Percentiles rank a stretch among this genome's conserved stretches.
Evolutionary conservation across 1,140 invertebrate species (phyloP).

Genomic region (Papilio polytes): DNA sequence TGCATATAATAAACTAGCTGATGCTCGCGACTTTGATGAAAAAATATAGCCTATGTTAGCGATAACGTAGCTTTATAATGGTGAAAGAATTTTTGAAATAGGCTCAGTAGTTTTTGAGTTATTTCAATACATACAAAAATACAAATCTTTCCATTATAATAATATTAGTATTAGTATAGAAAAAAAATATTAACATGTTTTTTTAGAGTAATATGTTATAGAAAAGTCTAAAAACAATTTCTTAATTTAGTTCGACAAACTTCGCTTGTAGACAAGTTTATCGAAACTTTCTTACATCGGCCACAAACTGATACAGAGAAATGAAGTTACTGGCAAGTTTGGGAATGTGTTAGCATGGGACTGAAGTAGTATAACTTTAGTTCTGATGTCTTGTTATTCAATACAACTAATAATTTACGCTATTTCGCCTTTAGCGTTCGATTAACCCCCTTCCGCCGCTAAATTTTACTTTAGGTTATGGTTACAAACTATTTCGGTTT

Average conservation of each 20-base stretch:
- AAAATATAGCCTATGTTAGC: too few relatives aligned
- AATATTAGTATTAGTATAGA: too few relatives aligned
- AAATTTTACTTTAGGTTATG: not conserved
- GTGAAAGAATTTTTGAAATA: too few relatives aligned
- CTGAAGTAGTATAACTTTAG: not conserved
- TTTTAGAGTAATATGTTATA: not conserved
- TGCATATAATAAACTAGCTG: not conserved
- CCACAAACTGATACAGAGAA: slow-evolving; percentile 58
- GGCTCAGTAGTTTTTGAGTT: too few relatives aligned
- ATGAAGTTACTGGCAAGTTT: slow-evolving; percentile 59
- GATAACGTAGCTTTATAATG: too few relatives aligned
- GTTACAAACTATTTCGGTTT: too few relatives aligned
- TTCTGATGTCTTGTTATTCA: slow-evolving; percentile 25
- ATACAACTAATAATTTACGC: slow-evolving; percentile 23
- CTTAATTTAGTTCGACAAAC: slow-evolving; percentile 52
- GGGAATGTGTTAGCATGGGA: slow-evolving; percentile 45
- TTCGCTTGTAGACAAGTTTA: slow-evolving; percentile 51
- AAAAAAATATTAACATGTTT: not conserved
- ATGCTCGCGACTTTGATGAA: too few relatives aligned
- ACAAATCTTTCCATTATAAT: too few relatives aligned
- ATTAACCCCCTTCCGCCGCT: not conserved
- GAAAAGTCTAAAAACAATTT: slow-evolving; percentile 1
- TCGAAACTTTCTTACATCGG: slow-evolving; percentile 58
- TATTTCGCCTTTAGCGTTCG: slow-evolving; percentile 25
- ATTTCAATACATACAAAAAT: too few relatives aligned